phyloP scores from a whole-genome alignment of 2,888 invertebrate species.

The Nymphalis polychloros region DNA sequence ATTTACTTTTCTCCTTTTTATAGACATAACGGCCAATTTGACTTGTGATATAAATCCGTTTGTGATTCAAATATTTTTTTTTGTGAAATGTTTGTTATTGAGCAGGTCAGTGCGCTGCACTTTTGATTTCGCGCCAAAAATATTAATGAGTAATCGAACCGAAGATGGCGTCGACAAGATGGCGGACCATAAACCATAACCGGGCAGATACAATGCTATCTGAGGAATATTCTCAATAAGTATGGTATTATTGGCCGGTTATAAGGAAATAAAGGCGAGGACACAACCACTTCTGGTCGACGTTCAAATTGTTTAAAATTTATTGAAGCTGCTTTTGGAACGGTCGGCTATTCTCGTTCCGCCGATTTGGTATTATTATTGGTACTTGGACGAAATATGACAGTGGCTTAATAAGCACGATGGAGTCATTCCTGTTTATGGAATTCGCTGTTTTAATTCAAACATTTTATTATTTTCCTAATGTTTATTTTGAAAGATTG shows the following conservation, averaged over 20 bases:
- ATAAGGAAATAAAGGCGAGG: slow-evolving; percentile 72
- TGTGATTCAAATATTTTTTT: background rate
- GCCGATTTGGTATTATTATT: slow-evolving; percentile 57
- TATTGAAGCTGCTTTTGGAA: slow-evolving; percentile 64
- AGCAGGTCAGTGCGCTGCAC: slow-evolving; percentile 52
- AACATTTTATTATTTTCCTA: background rate
- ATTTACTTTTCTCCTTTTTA: too few species aligned
- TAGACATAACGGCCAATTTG: too few species aligned
- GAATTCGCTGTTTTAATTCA: background rate
- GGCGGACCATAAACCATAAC: slow-evolving; percentile 58
- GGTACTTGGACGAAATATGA: slow-evolving; percentile 50
- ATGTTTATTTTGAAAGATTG: background rate
- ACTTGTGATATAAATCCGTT: background rate
- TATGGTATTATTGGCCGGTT: slow-evolving; percentile 54
- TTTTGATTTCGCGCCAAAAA: slow-evolving; percentile 54
- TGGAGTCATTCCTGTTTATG: slow-evolving; percentile 14
- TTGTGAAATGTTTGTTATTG: slow-evolving; percentile 34
- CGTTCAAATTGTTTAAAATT: slow-evolving; percentile 68
- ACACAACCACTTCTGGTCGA: slow-evolving; percentile 56
- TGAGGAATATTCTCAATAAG: slow-evolving; percentile 49
- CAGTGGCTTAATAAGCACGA: slow-evolving; percentile 25
- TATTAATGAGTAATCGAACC: slow-evolving; percentile 56
- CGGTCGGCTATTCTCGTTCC: slow-evolving; percentile 49
- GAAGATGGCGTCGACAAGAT: slow-evolving; percentile 52
- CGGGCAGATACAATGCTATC: slow-evolving; percentile 53